Percentiles rank a stretch among this genome's conserved stretches.
Conservation (phyloP, 2,797 vertebrate genomes). For the Silurus lanzhouensis region DNA sequence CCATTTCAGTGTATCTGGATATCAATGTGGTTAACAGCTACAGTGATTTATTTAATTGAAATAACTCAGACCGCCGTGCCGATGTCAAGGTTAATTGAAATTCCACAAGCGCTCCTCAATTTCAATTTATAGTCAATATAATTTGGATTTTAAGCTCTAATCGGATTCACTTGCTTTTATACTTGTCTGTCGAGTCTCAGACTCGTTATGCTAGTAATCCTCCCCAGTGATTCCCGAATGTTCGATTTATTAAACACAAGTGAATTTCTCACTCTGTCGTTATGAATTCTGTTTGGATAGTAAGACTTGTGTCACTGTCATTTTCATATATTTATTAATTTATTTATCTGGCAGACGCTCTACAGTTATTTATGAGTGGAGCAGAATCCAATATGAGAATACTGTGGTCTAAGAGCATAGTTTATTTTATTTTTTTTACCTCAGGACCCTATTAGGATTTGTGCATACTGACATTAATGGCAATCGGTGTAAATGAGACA, state of each 20-base stretch:
- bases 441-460: background rate
- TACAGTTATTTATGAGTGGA: background rate
- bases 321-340: background rate
- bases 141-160: background rate
- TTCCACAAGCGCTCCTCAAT: background rate
- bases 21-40: background rate
- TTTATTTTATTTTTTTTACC: background rate
- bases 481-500: background rate
- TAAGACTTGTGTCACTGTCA: background rate
- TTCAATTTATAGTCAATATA: background rate
- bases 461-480: background rate
- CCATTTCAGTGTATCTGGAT: too few relatives aligned
- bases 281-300: background rate
- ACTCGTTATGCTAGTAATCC: background rate
- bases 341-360: background rate
- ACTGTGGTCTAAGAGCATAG: background rate
- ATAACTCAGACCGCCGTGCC: background rate
- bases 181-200: background rate
- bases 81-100: background rate
- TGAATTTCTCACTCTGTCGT: background rate
- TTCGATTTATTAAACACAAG: background rate
- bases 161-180: background rate
- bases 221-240: background rate
- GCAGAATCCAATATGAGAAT: background rate
- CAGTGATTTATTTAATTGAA: too few relatives aligned